phyloP scores from a whole-genome alignment of 2,888 invertebrate species.

The Anoplius nigerrimus region DNA sequence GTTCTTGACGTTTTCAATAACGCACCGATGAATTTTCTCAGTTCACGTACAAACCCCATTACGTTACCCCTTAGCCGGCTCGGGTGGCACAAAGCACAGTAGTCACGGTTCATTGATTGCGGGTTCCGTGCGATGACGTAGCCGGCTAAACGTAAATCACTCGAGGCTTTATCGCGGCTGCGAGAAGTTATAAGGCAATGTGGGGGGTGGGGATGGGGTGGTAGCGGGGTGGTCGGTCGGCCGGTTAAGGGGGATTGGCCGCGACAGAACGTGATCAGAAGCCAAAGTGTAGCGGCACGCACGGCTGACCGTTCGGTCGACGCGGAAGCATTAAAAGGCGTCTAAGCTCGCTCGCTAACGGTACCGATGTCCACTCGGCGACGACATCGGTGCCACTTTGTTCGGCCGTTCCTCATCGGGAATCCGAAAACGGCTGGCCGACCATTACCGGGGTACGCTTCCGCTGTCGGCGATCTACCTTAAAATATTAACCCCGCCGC shows the following conservation, averaged over 20 bases:
- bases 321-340: constrained; percentile 43
- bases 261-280: constrained; percentile 40
- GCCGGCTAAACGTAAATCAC: constrained; percentile 44
- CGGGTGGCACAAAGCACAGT: constrained; percentile 29
- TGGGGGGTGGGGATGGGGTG: no score
- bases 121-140: constrained; percentile 39
- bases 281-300: no score
- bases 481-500: no score
- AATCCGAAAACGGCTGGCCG: no score
- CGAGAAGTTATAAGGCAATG: constrained; percentile 25
- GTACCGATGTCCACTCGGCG: neutral
- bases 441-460: no score
- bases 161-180: constrained; percentile 29
- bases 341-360: constrained; percentile 25
- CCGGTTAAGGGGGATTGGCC: constrained; percentile 21
- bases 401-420: neutral
- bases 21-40: constrained; percentile 49
- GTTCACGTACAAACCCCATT: constrained; percentile 55
- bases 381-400: neutral
- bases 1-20: constrained; percentile 52
- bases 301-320: constrained; percentile 14
- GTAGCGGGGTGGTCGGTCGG: no score
- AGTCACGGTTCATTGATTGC: constrained; percentile 51
- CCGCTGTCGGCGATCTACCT: no score
- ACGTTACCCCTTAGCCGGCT: constrained; percentile 30